phyloP scores from a whole-genome alignment of 2,113 vertebrate species.

The Sebastes fasciatus region DNA sequence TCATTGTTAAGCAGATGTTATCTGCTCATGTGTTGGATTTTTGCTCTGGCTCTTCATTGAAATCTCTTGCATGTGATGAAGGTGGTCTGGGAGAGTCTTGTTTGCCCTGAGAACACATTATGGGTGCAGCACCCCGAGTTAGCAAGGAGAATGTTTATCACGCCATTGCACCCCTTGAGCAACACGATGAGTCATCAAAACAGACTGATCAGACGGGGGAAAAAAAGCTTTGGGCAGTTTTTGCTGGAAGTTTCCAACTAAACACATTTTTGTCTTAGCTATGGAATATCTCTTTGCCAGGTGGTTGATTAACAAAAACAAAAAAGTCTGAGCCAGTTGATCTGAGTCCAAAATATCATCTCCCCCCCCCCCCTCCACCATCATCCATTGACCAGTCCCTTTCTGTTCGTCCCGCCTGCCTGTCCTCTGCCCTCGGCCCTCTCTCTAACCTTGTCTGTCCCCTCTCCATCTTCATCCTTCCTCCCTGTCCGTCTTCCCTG shows the following conservation, averaged over 20 bases:
- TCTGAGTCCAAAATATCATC: constrained; percentile 72
- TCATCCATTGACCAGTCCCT: constrained; percentile 82
- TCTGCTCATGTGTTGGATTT: constrained; percentile 19
- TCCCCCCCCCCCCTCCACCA: constrained; percentile 69
- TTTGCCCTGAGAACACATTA: constrained; percentile 44
- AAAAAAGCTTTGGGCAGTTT: constrained; percentile 45
- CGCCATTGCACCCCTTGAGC: constrained; percentile 17
- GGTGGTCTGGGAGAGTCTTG: constrained; percentile 21
- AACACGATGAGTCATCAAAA: constrained; percentile 69
- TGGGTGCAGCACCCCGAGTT: constrained; percentile 20
- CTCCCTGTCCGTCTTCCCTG: constrained; percentile 42
- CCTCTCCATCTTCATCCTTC: constrained; percentile 49
- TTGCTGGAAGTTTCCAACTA: constrained; percentile 46
- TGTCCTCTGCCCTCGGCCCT: constrained; percentile 79
- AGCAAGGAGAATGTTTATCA: constrained; percentile 48
- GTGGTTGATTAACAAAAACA: constrained; percentile 24
- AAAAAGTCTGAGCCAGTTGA: constrained; percentile 63
- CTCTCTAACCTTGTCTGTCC: constrained; percentile 75
- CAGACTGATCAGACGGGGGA: constrained; percentile 32
- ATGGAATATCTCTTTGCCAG: constrained; percentile 28
- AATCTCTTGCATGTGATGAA: constrained; percentile 28
- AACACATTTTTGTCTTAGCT: constrained; percentile 62
- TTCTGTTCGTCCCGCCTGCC: constrained; percentile 81
- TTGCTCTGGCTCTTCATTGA: neutral
- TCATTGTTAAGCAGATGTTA: constrained; percentile 11